Evolutionary conservation across 2,113 vertebrate species (phyloP).

Genomic region (Strix aluco): DNA sequence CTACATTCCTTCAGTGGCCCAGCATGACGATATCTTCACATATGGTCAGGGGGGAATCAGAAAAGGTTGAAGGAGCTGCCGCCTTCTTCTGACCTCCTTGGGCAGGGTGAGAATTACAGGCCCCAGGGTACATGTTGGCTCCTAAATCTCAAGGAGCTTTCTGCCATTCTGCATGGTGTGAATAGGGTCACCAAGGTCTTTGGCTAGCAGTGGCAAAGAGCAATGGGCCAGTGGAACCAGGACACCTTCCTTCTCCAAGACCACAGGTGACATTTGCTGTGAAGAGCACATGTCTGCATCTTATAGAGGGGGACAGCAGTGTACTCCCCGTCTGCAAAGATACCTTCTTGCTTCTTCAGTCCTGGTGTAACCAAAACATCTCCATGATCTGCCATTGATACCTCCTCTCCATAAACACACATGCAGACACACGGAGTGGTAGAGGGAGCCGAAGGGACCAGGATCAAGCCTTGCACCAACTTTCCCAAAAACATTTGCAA

Average conservation of each 20-base stretch:
- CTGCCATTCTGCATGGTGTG: neutral
- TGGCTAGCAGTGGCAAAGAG: neutral
- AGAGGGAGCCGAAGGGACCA: neutral
- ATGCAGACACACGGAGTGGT: accelerated
- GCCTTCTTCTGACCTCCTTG: accelerated
- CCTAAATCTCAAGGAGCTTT: neutral
- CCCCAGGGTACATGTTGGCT: accelerated
- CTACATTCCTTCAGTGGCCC: neutral
- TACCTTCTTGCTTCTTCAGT: neutral
- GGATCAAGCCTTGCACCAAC: neutral
- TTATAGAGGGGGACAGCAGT: neutral
- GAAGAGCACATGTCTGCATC: neutral
- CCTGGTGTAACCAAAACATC: neutral
- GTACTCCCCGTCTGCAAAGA: neutral
- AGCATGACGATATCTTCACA: accelerated
- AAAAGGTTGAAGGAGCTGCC: neutral
- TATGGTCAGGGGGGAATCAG: neutral
- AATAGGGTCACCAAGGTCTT: neutral
- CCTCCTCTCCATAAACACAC: neutral
- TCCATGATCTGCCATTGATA: neutral
- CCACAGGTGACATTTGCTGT: neutral
- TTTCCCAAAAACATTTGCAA: neutral
- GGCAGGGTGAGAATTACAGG: neutral
- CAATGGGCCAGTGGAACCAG: neutral
- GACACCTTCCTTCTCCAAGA: neutral